Evolutionary conservation across 2,888 invertebrate genomes (phyloP).

Genomic region (Drosophila algonquin): DNA sequence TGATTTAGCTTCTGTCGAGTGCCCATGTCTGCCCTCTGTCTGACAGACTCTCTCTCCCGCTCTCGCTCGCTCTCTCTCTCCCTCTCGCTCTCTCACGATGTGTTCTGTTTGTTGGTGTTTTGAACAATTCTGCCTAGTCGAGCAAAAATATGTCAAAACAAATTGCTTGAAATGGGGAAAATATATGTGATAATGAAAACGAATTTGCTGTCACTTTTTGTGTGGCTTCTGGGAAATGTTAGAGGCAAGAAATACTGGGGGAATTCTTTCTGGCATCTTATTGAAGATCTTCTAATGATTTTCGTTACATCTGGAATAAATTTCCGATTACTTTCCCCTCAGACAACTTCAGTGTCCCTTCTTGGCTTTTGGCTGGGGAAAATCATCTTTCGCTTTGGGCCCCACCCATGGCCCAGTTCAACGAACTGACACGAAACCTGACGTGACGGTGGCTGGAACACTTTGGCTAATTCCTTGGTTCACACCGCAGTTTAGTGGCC

Average conservation of each 20-base stretch:
- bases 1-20: constrained; percentile 38
- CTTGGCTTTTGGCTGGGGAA: background rate
- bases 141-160: constrained; percentile 46
- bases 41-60: background rate
- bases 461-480: constrained; percentile 32
- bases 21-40: constrained; percentile 15
- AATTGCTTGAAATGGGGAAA: constrained; percentile 19
- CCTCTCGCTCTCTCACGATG: background rate
- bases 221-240: background rate
- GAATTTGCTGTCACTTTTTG: constrained; percentile 1
- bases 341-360: background rate
- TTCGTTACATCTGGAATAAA: too few relatives aligned
- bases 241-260: too few relatives aligned
- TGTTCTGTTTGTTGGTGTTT: constrained; percentile 17
- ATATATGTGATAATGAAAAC: constrained; percentile 19
- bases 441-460: constrained; percentile 17
- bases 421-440: constrained; percentile 13
- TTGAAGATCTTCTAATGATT: background rate
- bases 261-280: background rate
- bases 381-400: too few relatives aligned
- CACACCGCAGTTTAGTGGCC: constrained; percentile 44
- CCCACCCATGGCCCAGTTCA: constrained; percentile 8
- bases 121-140: constrained; percentile 44
- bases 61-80: background rate
- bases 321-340: too few relatives aligned